Evolutionary conservation across 2,888 invertebrate genomes (phyloP).

Genomic region (Octonoba sinensis): DNA sequence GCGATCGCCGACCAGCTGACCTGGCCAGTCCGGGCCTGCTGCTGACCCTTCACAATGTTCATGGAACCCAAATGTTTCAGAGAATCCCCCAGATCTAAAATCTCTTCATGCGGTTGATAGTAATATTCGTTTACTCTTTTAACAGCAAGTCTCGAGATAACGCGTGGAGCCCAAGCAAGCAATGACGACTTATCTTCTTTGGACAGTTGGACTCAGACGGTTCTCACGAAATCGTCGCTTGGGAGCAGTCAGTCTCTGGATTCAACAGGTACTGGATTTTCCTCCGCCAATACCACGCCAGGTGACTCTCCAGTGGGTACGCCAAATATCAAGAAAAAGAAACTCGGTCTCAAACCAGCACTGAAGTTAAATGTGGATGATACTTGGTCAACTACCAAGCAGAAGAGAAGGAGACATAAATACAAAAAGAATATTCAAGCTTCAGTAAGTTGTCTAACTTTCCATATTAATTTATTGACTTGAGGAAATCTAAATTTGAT

Average conservation of each 20-base stretch:
- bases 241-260: slow-evolving; percentile 53
- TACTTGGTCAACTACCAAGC: slow-evolving; percentile 52
- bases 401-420: slow-evolving; percentile 41
- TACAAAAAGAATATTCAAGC: slow-evolving; percentile 62
- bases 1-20: too few species aligned
- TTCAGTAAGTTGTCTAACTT: slow-evolving; percentile 26
- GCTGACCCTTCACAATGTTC: too few species aligned
- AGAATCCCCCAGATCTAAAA: too few species aligned
- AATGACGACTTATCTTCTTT: slow-evolving; percentile 51
- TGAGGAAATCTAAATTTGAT: too few species aligned
- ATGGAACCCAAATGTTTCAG: too few species aligned
- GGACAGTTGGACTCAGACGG: slow-evolving; percentile 58
- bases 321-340: slow-evolving; percentile 39
- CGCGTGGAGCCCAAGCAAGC: slow-evolving; percentile 10
- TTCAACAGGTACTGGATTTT: slow-evolving; percentile 24
- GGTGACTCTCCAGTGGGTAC: slow-evolving; percentile 42
- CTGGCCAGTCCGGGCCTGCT: too few species aligned
- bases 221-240: slow-evolving; percentile 25
- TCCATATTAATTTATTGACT: not conserved
- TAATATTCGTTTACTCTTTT: not conserved
- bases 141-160: slow-evolving; percentile 42
- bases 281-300: slow-evolving; percentile 49
- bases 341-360: slow-evolving; percentile 50
- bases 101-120: too few species aligned
- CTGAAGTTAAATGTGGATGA: slow-evolving; percentile 54